Base-by-base conservation (phyloP, 2,888 invertebrate genomes). In the Omphaloscelis lunosa region DNA sequence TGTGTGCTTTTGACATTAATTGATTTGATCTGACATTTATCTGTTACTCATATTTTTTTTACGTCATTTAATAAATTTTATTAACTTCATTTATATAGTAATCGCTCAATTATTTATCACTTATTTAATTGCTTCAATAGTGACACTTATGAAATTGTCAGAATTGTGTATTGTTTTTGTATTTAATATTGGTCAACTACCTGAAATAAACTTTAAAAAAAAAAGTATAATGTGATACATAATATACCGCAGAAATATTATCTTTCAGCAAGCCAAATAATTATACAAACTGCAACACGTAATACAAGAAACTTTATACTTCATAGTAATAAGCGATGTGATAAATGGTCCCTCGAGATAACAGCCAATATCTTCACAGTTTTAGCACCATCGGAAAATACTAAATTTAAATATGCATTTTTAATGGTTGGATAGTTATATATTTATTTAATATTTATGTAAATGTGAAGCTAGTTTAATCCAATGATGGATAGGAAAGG, bases 181-280 rank as follows among this genome's bases (percentile, higher is more conserved):
- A 34, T 34, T 34, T 34, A 34, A 34, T 34, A 34, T 34, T 3
- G 34, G 34, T 34, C 34, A 34, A 34, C 2, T 1, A 34, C 34
- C 34, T 34, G 34, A 34, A 34, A 34, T 65, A 65, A n/a, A n/a
- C n/a, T n/a, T n/a, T n/a, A n/a, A n/a, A n/a, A n/a, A n/a, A n/a
- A n/a, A n/a, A n/a, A n/a, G n/a, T n/a, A n/a, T 62, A 75, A 45
- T 34, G 15, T 58, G 78, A 69, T 27, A 77, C 20, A 62, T 29
- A 77, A 63, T 69, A 69, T 63, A 77, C 53, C 27, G 68, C 7
- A 77, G 45, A 15, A 41, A n/a, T 66, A 77, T 77, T 56, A 79
- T 79, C 48, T 78, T 79, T 79, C 59, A 79, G 71, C 66, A 48
- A 66, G 61, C 27, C 59, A 65, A 62, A 80, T 68, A 80, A 65